These are phyloP conservation scores for Lamproptera curius DNA, from an alignment of 2,888 invertebrate genomes.

Conservation along the genomic window DNA sequence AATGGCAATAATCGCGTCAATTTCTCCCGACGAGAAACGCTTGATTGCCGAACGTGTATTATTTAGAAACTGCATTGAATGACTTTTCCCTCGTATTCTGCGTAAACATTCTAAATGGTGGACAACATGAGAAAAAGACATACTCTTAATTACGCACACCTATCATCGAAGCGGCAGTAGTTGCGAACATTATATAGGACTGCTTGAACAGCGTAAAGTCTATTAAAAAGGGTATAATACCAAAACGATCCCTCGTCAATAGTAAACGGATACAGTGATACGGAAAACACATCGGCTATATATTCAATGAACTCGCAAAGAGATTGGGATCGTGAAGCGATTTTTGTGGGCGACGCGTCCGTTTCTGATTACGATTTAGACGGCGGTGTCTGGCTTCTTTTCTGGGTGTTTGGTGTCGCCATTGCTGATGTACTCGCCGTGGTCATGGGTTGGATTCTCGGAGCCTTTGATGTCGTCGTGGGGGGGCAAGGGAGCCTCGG, in stretches of 20 bases:
- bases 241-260: slow-evolving; percentile 25
- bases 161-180: slow-evolving; percentile 23
- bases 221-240: slow-evolving; percentile 5
- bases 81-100: slow-evolving; percentile 14
- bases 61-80: slow-evolving; percentile 4
- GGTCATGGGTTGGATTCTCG: slow-evolving; percentile 79
- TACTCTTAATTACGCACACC: slow-evolving; percentile 16
- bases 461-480: slow-evolving; percentile 79
- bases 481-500: slow-evolving; percentile 79
- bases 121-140: slow-evolving; percentile 28
- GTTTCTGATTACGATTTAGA: slow-evolving; percentile 51
- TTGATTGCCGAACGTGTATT: not conserved
- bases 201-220: slow-evolving; percentile 9
- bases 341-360: too few species aligned
- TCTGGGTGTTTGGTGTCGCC: slow-evolving; percentile 70
- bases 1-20: not conserved
- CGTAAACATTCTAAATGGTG: slow-evolving; percentile 29
- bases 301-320: too few species aligned
- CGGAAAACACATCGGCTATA: too few species aligned
- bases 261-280: too few species aligned
- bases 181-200: slow-evolving; percentile 17
- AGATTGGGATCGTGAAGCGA: too few species aligned
- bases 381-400: slow-evolving; percentile 74
- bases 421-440: slow-evolving; percentile 79
- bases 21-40: not conserved